Evolutionary conservation across 2,888 invertebrate species (phyloP).

Genomic region (Eristalis intricaria): DNA sequence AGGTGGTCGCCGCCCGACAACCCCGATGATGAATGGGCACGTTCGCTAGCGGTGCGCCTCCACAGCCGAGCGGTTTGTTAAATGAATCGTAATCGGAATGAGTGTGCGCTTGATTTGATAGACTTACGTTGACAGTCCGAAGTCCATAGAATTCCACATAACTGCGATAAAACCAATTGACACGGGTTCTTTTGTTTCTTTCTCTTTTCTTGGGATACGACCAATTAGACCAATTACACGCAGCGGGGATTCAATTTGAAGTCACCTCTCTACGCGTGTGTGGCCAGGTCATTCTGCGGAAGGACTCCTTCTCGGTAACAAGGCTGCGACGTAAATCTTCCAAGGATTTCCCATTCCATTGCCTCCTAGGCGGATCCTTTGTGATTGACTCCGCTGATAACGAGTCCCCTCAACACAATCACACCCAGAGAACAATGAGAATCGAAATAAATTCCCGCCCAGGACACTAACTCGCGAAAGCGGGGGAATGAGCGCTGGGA

Average conservation of each 20-base stretch:
- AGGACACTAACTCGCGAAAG: background rate
- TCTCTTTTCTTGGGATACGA: background rate
- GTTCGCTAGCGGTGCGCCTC: constrained; percentile 7
- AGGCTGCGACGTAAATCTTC: background rate
- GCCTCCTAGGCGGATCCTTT: background rate
- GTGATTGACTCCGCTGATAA: background rate
- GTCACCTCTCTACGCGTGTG: constrained; percentile 4
- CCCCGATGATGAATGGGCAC: constrained; percentile 40
- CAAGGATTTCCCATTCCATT: background rate
- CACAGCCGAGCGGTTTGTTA: background rate
- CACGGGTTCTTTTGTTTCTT: background rate
- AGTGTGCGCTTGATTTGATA: constrained; percentile 3
- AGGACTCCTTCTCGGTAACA: constrained; percentile 2
- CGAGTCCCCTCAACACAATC: constrained; percentile 6
- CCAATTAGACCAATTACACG: constrained; percentile 8
- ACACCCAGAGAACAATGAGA: constrained; percentile 5
- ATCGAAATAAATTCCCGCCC: constrained; percentile 47
- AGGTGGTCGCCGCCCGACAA: constrained; percentile 48
- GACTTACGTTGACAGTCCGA: background rate
- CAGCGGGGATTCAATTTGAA: constrained; percentile 13
- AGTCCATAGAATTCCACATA: background rate
- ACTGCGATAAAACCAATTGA: background rate
- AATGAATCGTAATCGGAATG: constrained; percentile 50
- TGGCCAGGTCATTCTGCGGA: constrained; percentile 15
- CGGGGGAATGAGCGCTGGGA: background rate